Base-by-base conservation (phyloP, 2,113 vertebrate species). In the Megatriorchis doriae region DNA sequence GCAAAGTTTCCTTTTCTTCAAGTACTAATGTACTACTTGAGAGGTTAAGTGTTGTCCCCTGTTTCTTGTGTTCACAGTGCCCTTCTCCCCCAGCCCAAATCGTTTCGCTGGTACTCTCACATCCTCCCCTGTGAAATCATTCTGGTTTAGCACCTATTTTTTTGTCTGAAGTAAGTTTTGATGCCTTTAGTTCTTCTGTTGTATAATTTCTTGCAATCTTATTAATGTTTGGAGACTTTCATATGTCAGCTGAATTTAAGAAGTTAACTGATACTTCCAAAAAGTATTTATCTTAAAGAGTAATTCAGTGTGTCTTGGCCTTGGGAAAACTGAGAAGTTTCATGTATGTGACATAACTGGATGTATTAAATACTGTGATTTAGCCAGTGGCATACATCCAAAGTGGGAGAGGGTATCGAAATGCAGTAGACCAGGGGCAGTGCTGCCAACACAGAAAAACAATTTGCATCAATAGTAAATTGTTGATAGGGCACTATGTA, bases 401-500 rank as follows among this genome's bases (percentile, higher is more conserved):
- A 0, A 40, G 8, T 42, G 27, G 42, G 48, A 63, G 52, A 61
- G 53, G 13, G 13, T 14, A 13, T 47, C 17, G 29, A 27, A 34
- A 18, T 56, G 70, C 25, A 20, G 31, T 9, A 22, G 47, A 34
- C 3, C 4, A 0, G 7, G 29, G 77, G 15, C 42, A 55, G 40
- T 1, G 1, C 61, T 48, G 74, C 58, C 48, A 43, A 4, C 11
- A 45, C 19, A 72, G 38, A 36, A 63, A 18, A 72, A 2, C 29
- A 61, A 2, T 40, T 53, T 31, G 9, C 10, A 21, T 16, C 0
- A 0, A 9, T 7, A 34, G 8, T 6, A 6, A 66, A 58, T n/a
- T 19, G 9, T n/a, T 42, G 78, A 1, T 29, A 16, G 47, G 38
- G 40, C 47, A 4, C 18, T n/a, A 6, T 4, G 16, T 58, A 18